Evolutionary conservation across 2,113 vertebrate species (phyloP).

Genomic region (Polypterus senegalus): DNA sequence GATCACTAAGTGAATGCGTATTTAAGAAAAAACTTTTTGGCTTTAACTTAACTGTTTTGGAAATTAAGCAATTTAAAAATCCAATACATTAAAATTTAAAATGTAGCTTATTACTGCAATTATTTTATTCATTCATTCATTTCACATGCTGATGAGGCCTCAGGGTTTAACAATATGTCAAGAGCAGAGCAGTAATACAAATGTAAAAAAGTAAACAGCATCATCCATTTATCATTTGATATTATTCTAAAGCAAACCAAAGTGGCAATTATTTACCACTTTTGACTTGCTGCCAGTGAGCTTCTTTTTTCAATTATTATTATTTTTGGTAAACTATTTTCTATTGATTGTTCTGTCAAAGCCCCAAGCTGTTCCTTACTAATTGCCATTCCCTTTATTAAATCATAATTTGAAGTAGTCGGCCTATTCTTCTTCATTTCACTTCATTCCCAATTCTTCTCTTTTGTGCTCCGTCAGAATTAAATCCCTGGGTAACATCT

Average conservation of each 20-base stretch:
- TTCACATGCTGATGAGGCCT: too few species aligned
- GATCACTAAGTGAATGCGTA: too few species aligned
- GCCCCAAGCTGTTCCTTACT: slow-evolving; percentile 19
- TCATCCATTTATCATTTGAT: slow-evolving; percentile 24
- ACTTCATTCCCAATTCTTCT: slow-evolving; percentile 12
- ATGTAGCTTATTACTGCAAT: too few species aligned
- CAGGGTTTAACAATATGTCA: too few species aligned
- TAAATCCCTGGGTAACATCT: slow-evolving; percentile 54
- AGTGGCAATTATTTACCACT: slow-evolving; percentile 42
- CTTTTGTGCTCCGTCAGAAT: slow-evolving; percentile 22
- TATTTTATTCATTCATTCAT: too few species aligned
- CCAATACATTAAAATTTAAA: too few species aligned
- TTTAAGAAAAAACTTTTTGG: too few species aligned
- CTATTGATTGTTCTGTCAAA: slow-evolving; percentile 32
- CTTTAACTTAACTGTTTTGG: too few species aligned
- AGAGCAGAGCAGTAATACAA: too few species aligned
- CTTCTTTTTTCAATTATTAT: slow-evolving; percentile 41
- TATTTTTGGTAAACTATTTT: slow-evolving; percentile 41
- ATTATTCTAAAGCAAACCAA: slow-evolving; percentile 35
- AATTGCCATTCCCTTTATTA: slow-evolving; percentile 10
- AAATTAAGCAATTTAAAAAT: too few species aligned
- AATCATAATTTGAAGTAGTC: slow-evolving; percentile 16
- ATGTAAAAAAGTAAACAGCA: too few species aligned
- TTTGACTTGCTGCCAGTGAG: too few species aligned
- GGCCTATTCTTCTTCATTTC: slow-evolving; percentile 10